Evolutionary conservation across 2,888 invertebrate species (phyloP), one percentile per base, ranked within the genome.

Genomic region (Caenorhabditis macrosperma): DNA sequence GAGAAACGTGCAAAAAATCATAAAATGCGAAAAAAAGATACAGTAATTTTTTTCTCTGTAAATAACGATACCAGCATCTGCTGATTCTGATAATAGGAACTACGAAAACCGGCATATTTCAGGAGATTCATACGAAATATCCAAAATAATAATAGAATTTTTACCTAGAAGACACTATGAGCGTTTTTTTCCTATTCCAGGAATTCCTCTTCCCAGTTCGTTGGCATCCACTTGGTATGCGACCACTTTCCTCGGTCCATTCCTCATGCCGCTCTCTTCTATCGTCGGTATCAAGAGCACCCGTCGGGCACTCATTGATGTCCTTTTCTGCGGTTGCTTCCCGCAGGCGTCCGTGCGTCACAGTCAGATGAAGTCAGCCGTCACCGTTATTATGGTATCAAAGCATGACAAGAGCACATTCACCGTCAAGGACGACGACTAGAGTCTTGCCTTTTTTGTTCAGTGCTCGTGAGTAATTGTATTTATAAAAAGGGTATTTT

Each of bases 221-320:
- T 64, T 79, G 22, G 63, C 59, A 1, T 52, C 74, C 28, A 79
- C 79, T 0, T 79, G 79, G 79, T 79, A 79, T 35, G 79, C 79
- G 20, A 59, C 64, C 26, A 79, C 79, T 2, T 79, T 79, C 41
- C 63, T 79, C 26, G 79, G 79, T 4, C 79, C 79, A 0, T 74
- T 74, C 30, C 48, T 79, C 12, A 74, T 64, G 60, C 79, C 79
- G 9, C 57, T 79, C n/a, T 74, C 74, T 12, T 79, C 79, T 0
- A 74, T 79, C 22, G 35, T 78, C n/a, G 66, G 71, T 20, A 66
- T 78, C 22, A 22, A 35, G 33, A 67, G 61, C 15, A 78, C 72
- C 7, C 46, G 78, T 26, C 33, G 30, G 20, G 72, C 72, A n/a
- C 59, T 78, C 0, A 1, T 78, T 5, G 44, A 57, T 6, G 50